Base-by-base conservation (phyloP, 2,888 invertebrate genomes). In the Cheilosia pagana region DNA sequence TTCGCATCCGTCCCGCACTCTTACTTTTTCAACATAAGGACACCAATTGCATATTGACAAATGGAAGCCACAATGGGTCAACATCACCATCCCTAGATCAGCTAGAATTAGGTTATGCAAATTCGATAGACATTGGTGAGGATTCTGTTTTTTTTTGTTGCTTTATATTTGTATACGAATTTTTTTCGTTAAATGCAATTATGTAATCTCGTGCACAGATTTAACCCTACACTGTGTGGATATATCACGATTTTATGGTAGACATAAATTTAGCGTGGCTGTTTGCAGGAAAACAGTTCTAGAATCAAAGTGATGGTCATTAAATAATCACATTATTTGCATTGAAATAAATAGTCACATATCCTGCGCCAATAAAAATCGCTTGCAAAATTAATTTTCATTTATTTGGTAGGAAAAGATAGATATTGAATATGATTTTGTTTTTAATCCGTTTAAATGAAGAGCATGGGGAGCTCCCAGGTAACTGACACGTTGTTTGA, bases 81-180 rank as follows among this genome's bases (percentile, higher is more conserved):
- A 35, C 35, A 35, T 35, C 48, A n/a, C 14, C 50, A 23, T 25
- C 39, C 50, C 50, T 21, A 19, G 16, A 48, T 62, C 62, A 62
- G 43, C 35, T 57, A 19, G 31, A 59, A 48, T 50, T 70, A 60
- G 48, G 48, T 28, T 35, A 60, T 59, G 50, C 50, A 71, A 52
- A 71, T 71, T 60, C 60, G 52, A 71, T 52, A 21, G 60, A 41
- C 41, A 71, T 41, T 3, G 35, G 12, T 12, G 39, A 71, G 59
- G 52, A 41, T 52, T 31, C 10, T 31, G 0, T 5, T 25, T 31
- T 2, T 31, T 35, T 35, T 35, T 35, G 10, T 31, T 10, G n/a
- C n/a, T n/a, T n/a, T n/a, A n/a, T n/a, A n/a, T 35, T 35, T 35
- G 12, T 35, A 10, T 2, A 35, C 3, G 12, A 12, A 2, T 31